Percentiles rank a stretch among this genome's conserved stretches.
Conservation (phyloP, 2,888 invertebrate species). For the Mythimna lalbum region DNA sequence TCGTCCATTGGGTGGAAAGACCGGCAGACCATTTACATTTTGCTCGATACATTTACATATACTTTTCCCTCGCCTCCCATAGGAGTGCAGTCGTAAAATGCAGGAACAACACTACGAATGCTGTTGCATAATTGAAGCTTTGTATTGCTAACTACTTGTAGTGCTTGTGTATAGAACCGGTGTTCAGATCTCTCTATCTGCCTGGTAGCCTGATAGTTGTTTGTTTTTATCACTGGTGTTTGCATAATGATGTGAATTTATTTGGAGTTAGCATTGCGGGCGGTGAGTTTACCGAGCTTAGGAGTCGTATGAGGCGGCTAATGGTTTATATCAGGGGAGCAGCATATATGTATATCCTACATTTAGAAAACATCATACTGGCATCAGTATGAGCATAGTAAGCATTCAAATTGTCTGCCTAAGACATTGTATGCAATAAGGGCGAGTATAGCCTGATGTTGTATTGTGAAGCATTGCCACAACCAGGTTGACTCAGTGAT, state of each 20-base stretch:
- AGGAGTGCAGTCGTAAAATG: constrained; percentile 78
- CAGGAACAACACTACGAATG: constrained; percentile 72
- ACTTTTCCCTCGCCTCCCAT: constrained; percentile 70
- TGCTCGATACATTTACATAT: constrained; percentile 80
- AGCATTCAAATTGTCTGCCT: not conserved
- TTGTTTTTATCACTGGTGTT: constrained; percentile 48
- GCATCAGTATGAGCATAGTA: too few relatives aligned
- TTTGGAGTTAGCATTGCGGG: constrained; percentile 17
- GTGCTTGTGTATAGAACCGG: constrained; percentile 55
- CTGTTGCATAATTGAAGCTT: constrained; percentile 78
- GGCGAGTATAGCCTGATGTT: not conserved
- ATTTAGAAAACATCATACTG: not conserved
- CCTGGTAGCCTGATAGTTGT: constrained; percentile 15
- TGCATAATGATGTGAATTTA: constrained; percentile 49
- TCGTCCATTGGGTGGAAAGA: constrained; percentile 48
- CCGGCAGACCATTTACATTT: constrained; percentile 78
- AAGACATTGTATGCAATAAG: not conserved
- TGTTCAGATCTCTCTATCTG: constrained; percentile 48
- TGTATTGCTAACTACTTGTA: constrained; percentile 72
- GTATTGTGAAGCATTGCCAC: not conserved
- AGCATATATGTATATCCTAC: not conserved
- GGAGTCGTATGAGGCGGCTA: not conserved
- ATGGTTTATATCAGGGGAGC: not conserved
- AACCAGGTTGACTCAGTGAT: not conserved
- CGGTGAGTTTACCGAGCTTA: constrained; percentile 20